Conservation (phyloP, 2,113 vertebrate species). For the Himantopus leucocephalus region DNA sequence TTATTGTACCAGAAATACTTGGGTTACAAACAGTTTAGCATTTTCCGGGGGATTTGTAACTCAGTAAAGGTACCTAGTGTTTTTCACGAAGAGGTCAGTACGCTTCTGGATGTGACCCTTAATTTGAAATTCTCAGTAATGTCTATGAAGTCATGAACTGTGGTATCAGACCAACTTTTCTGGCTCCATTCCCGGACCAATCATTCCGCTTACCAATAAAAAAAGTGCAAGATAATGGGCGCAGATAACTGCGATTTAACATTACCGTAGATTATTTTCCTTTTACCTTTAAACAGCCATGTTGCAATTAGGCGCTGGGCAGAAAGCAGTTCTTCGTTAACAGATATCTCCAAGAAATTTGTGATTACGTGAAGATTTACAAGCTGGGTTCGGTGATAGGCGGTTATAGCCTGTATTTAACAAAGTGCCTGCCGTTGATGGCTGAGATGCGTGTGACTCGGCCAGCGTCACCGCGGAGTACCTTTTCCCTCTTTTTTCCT, state of each 20-base stretch:
- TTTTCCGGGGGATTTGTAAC: neutral
- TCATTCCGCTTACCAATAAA: constrained; percentile 31
- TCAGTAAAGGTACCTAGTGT: fast-evolving
- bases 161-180: neutral
- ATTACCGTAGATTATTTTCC: neutral
- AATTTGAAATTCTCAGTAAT: neutral
- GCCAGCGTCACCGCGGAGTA: neutral
- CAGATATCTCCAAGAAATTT: neutral
- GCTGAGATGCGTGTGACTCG: fast-evolving
- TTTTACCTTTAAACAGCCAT: constrained; percentile 27
- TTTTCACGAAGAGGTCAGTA: neutral
- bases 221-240: constrained; percentile 13
- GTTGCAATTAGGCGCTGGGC: neutral
- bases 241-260: constrained; percentile 44
- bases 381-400: neutral
- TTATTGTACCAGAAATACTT: neutral
- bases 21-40: neutral
- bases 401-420: too few relatives aligned
- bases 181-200: constrained; percentile 12
- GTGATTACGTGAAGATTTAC: neutral
- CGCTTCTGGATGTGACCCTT: neutral
- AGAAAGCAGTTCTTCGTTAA: neutral
- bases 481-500: neutral
- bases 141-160: neutral
- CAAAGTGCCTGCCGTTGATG: neutral